phyloP scores from a whole-genome alignment of 2,888 invertebrate species.

The Gari tellinella region DNA sequence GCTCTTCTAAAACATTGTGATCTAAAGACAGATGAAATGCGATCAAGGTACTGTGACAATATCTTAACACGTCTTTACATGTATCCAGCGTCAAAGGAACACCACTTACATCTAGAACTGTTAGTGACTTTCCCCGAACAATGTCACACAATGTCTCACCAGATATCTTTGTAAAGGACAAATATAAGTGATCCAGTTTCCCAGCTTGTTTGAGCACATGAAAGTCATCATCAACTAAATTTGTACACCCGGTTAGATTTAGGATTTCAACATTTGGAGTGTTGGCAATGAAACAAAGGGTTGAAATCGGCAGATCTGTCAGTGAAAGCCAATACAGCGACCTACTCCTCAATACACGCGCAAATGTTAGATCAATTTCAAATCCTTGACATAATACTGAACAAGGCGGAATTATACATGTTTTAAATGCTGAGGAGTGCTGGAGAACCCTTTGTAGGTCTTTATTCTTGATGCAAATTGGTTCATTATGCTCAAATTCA shows the following conservation, averaged over 20 bases:
- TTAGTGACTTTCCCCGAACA: slow-evolving; percentile 4
- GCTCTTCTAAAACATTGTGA: not conserved
- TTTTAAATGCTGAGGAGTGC: slow-evolving; percentile 21
- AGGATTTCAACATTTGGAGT: slow-evolving; percentile 25
- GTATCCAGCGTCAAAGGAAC: not conserved
- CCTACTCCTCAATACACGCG: not conserved
- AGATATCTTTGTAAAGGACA: slow-evolving; percentile 28
- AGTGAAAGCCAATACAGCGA: slow-evolving; percentile 21
- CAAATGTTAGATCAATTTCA: slow-evolving; percentile 15
- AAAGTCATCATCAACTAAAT: slow-evolving; percentile 27
- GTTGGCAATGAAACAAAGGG: slow-evolving; percentile 12
- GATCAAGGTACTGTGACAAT: slow-evolving; percentile 4
- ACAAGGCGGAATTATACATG: slow-evolving; percentile 12
- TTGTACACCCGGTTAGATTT: slow-evolving; percentile 18
- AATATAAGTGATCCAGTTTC: slow-evolving; percentile 23
- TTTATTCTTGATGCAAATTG: not conserved
- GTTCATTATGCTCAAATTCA: slow-evolving; percentile 22
- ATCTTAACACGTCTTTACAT: not conserved
- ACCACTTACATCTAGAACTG: slow-evolving; percentile 23
- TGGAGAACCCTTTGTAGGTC: slow-evolving; percentile 14
- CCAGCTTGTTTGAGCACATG: slow-evolving; percentile 3
- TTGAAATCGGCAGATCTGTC: slow-evolving; percentile 14
- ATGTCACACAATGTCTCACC: slow-evolving; percentile 13
- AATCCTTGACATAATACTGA: not conserved
- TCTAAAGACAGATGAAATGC: slow-evolving; percentile 16